phyloP scores from a whole-genome alignment of 2,113 vertebrate genomes.

The Antigone vipio region DNA sequence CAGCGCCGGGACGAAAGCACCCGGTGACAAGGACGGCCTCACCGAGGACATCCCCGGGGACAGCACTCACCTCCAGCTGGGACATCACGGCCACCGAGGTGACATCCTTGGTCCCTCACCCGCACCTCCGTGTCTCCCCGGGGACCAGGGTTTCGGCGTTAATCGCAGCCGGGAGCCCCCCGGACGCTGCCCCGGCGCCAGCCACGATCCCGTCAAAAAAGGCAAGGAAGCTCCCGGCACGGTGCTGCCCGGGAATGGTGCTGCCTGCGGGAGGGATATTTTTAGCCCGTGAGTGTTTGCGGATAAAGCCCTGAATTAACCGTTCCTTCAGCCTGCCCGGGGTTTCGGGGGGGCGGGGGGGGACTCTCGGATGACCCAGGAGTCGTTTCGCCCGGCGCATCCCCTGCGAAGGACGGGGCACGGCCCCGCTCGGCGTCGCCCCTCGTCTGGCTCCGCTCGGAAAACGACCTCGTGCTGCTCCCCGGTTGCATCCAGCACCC shows the following conservation, averaged over 20 bases:
- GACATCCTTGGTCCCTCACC: not conserved
- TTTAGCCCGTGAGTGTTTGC: not conserved
- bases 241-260: not conserved
- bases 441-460: not conserved
- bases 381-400: too few species aligned
- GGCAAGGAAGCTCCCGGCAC: not conserved
- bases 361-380: too few species aligned
- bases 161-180: not conserved
- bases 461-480: not conserved
- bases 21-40: not conserved
- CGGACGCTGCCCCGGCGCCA: accelerated
- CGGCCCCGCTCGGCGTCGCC: too few species aligned
- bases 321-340: not conserved
- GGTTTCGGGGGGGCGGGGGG: too few species aligned
- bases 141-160: too few species aligned
- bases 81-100: not conserved
- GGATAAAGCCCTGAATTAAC: not conserved
- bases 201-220: not conserved
- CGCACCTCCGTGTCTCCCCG: not conserved
- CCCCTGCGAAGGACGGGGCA: too few species aligned
- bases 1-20: accelerated
- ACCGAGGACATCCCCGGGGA: not conserved
- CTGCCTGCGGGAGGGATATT: not conserved
- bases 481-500: not conserved
- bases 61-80: not conserved